Conservation (phyloP, 1,140 invertebrate genomes). For the Aporrectodea caliginosa region DNA sequence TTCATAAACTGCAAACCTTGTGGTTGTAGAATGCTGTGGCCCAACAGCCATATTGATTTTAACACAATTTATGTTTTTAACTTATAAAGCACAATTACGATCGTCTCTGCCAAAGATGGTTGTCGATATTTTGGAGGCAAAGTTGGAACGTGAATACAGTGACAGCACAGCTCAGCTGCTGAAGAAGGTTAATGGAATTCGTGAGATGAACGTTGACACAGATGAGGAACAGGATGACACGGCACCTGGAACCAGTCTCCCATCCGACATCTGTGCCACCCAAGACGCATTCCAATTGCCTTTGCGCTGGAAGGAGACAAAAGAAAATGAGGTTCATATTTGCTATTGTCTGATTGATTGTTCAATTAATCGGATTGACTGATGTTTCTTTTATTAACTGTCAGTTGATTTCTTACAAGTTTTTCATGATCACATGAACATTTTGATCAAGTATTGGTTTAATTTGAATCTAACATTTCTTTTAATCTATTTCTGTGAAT, state of each 20-base stretch:
- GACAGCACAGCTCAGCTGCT: not conserved
- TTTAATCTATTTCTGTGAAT: too few species aligned
- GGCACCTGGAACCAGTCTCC: too few species aligned
- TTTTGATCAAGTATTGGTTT: too few species aligned
- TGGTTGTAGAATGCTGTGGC: too few species aligned
- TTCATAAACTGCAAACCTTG: too few species aligned
- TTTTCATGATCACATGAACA: too few species aligned
- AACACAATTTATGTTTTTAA: not conserved
- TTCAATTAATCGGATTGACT: not conserved
- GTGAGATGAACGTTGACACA: not conserved
- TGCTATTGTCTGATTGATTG: not conserved
- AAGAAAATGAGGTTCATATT: not conserved
- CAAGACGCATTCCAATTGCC: not conserved
- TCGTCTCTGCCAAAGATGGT: constrained; percentile 4
- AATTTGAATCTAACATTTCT: too few species aligned
- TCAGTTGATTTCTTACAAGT: too few species aligned
- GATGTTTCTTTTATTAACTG: too few species aligned
- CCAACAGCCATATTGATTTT: too few species aligned
- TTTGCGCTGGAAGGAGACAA: too few species aligned
- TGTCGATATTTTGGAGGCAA: constrained; percentile 24
- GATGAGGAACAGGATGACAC: not conserved
- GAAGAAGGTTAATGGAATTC: not conserved
- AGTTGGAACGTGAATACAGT: constrained; percentile 14
- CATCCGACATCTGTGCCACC: too few species aligned
- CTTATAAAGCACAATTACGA: constrained; percentile 11